These are phyloP conservation scores for Ctenomys sociabilis DNA, from an alignment of 2,113 vertebrate genomes.

Conservation along the genomic window DNA sequence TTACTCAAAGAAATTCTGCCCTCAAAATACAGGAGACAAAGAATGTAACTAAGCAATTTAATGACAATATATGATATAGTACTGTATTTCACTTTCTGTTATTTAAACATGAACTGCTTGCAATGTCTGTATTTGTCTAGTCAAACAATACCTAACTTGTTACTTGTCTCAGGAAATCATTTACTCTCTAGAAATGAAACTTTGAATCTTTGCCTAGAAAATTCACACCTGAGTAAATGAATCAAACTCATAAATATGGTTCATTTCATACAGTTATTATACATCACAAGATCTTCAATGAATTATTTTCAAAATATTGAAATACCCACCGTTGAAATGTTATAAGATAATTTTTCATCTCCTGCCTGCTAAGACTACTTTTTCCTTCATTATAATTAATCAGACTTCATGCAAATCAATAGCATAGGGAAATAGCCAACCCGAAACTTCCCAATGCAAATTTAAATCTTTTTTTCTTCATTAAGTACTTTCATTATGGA, in stretches of 20 bases:
- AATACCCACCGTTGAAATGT: constrained; percentile 33
- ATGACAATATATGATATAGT: not conserved
- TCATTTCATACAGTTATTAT: constrained; percentile 28
- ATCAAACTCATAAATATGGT: not conserved
- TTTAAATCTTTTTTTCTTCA: constrained; percentile 59
- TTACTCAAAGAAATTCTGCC: not conserved
- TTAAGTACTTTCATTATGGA: constrained; percentile 52
- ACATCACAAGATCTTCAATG: constrained; percentile 30
- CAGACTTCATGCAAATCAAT: constrained; percentile 59
- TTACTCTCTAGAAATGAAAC: not conserved
- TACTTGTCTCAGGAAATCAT: not conserved
- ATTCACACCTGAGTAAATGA: not conserved
- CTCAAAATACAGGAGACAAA: not conserved
- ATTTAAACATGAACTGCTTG: not conserved
- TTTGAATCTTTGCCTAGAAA: not conserved
- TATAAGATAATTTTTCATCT: constrained; percentile 68
- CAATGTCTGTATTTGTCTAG: constrained; percentile 12
- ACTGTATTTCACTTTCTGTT: not conserved
- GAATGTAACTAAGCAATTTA: not conserved
- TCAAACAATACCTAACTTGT: not conserved
- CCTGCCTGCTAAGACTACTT: constrained; percentile 3
- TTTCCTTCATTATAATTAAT: constrained; percentile 62
- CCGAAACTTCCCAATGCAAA: constrained; percentile 55
- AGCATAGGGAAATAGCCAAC: constrained; percentile 25
- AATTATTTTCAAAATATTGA: not conserved